Evolutionary conservation across 2,888 invertebrate species (phyloP).

Genomic region (Polia nebulosa): DNA sequence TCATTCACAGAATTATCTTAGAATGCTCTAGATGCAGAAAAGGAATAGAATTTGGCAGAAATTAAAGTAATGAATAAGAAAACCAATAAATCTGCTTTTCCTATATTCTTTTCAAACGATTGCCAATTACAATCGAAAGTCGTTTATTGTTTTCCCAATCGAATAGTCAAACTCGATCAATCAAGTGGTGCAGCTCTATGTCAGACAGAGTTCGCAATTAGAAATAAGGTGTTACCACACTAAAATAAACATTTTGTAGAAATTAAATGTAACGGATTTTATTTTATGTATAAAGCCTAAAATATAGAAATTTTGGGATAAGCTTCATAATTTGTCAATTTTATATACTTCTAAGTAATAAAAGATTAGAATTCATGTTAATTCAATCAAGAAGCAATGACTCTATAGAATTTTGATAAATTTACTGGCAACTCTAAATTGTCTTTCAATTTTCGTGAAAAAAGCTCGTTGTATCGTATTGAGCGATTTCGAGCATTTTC

Average conservation of each 20-base stretch:
- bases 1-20: not conserved
- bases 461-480: slow-evolving; percentile 75
- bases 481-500: slow-evolving; percentile 75
- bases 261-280: not conserved
- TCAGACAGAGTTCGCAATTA: not conserved
- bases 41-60: not conserved
- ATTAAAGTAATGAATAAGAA: not conserved
- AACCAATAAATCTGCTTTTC: not conserved
- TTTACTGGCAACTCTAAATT: slow-evolving; percentile 65
- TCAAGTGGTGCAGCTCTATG: slow-evolving; percentile 16
- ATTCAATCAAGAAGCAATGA: not conserved
- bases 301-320: too few species aligned
- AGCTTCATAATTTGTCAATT: not conserved
- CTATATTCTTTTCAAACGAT: not conserved
- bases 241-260: not conserved
- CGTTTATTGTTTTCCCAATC: not conserved
- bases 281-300: not conserved
- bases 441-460: slow-evolving; percentile 78
- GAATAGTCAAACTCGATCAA: not conserved
- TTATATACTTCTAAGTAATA: not conserved
- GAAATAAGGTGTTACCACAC: not conserved
- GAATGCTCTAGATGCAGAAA: not conserved
- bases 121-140: not conserved
- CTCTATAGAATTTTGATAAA: slow-evolving; percentile 18
- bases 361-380: not conserved